Evolutionary conservation across 2,888 invertebrate species (phyloP), one percentile per base, ranked within the genome.

Genomic region (Abrostola tripartita): DNA sequence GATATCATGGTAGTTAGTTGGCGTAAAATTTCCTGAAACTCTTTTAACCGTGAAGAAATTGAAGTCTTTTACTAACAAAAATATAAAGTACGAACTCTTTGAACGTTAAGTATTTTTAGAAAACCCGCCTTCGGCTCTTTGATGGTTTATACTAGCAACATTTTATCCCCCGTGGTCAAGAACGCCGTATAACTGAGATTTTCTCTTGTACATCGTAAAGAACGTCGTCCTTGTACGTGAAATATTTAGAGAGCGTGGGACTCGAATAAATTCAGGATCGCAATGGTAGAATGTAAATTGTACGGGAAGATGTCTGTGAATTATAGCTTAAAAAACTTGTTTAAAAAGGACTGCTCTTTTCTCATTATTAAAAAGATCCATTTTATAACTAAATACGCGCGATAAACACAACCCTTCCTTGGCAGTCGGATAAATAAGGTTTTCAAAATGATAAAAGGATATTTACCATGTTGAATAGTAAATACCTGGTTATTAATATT

Each of bases 91-190:
- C 9, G 38, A 42, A 49, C 61, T 59, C 54, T 57, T 52, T 62
- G 56, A 68, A 51, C 42, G 42, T 69, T 12, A 65, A 72, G 50
- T 52, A 61, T 54, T 74, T 74, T 56, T 58, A 71, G 56, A 63
- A 66, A 62, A 59, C 55, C 40, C 58, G 71, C 58, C 62, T 61
- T 54, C 55, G 66, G 64, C 61, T 64, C 61, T 76, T 74, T 61
- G 56, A 68, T 65, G 68, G 57, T 78, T 70, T 67, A 73, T 69
- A 51, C 59, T 57, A 24, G 56, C 41, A 64, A 71, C 61, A 67
- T 71, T 78, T 78, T 71, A 67, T 75, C 37, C 54, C 68, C 76
- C 54, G 66, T 67, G 78, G 76, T 77, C 76, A 77, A 71, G 62
- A 56, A 12, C 58, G 51, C 35, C 55, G 57, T 61, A 54, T 52